These are phyloP conservation scores for Pipa parva DNA, from an alignment of 2,113 vertebrate species.

Conservation along the genomic window DNA sequence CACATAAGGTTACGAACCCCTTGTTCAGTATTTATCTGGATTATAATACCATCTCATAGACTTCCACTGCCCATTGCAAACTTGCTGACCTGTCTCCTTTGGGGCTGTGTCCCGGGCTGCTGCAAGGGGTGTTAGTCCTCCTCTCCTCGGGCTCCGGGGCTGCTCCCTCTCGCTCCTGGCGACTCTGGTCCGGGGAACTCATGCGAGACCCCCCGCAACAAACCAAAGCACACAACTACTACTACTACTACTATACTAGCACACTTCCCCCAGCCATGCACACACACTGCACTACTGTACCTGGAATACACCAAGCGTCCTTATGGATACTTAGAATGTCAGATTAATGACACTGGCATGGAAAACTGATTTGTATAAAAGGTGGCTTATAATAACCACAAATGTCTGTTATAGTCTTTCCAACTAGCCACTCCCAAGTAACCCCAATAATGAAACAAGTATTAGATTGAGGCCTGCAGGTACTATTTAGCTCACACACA, in stretches of 20 bases:
- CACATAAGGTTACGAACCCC: too few species aligned
- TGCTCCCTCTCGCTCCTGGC: constrained; percentile 24
- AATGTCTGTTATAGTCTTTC: too few species aligned
- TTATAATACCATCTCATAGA: too few species aligned
- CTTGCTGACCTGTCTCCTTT: constrained; percentile 32
- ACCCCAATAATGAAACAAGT: too few species aligned
- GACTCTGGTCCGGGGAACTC: constrained; percentile 31
- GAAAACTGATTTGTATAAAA: too few species aligned
- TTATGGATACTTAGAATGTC: too few species aligned
- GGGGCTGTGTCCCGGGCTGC: constrained; percentile 26
- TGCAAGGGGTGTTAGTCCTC: constrained; percentile 11
- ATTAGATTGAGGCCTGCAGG: too few species aligned
- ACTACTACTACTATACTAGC: background rate
- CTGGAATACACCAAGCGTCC: too few species aligned
- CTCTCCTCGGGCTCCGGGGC: constrained; percentile 30
- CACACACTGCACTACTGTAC: background rate
- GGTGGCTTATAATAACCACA: background rate
- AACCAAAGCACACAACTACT: background rate
- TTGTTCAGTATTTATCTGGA: too few species aligned
- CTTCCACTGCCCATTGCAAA: background rate
- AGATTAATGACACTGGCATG: too few species aligned
- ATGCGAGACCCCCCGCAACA: constrained; percentile 30
- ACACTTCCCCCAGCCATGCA: constrained; percentile 18
- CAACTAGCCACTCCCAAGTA: too few species aligned
- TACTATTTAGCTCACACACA: too few species aligned